Percentiles rank a stretch among this genome's conserved stretches.
Evolutionary conservation across 2,888 invertebrate species (phyloP).

Genomic region (Argyra leucocephala): DNA sequence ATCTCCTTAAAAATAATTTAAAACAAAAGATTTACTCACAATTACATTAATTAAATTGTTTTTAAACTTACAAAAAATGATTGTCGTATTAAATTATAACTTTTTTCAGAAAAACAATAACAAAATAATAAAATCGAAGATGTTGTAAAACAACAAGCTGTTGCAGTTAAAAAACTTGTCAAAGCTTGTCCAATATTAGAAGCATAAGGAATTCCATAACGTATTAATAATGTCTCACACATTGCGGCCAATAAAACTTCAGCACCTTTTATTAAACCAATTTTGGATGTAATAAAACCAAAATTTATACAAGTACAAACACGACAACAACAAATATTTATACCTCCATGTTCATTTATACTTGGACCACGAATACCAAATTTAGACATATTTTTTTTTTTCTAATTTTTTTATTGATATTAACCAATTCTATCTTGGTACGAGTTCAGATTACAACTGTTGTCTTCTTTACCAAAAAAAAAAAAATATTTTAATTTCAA

Average conservation of each 20-base stretch:
- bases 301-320: conserved; percentile 73
- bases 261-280: conserved; percentile 63
- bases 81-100: conserved; percentile 64
- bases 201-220: conserved; percentile 66
- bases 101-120: conserved; percentile 69
- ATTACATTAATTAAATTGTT: conserved; percentile 16
- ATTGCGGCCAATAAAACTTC: conserved; percentile 71
- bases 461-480: neutral
- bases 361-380: conserved; percentile 36
- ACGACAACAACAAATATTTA: conserved; percentile 63
- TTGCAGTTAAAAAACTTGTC: conserved; percentile 70
- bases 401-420: neutral
- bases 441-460: neutral
- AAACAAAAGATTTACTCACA: neutral
- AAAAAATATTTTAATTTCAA: neutral
- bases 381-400: conserved; percentile 29
- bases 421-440: neutral
- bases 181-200: conserved; percentile 67
- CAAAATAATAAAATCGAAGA: conserved; percentile 63
- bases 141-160: conserved; percentile 70
- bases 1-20: conserved; percentile 53
- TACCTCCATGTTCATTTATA: conserved; percentile 44
- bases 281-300: conserved; percentile 60
- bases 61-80: conserved; percentile 67
- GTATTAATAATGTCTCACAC: conserved; percentile 69